phyloP scores from a whole-genome alignment of 2,113 vertebrate genomes.

The Haliaeetus leucogaster region DNA sequence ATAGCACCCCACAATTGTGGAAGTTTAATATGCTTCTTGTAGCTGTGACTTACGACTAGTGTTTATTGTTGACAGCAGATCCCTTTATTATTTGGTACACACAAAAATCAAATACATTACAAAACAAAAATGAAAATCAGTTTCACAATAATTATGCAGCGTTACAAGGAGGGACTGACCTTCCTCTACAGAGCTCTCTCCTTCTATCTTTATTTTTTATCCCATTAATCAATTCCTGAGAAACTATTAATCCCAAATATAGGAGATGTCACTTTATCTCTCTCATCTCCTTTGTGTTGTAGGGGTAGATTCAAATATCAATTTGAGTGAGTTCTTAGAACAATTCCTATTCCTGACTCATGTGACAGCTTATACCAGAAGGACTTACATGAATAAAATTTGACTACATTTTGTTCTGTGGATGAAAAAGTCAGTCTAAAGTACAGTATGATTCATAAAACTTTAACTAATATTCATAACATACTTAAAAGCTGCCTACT shows the following conservation, averaged over 20 bases:
- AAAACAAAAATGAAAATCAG: neutral
- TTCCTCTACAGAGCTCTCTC: neutral
- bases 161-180: neutral
- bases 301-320: neutral
- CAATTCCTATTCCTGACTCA: neutral
- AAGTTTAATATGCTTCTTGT: neutral
- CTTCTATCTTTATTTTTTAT: neutral
- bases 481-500: neutral
- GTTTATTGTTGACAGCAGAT: neutral
- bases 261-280: neutral
- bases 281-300: neutral
- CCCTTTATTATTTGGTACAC: neutral
- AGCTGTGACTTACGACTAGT: neutral
- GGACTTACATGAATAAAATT: neutral
- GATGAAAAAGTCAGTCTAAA: neutral
- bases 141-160: neutral
- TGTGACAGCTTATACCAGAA: neutral
- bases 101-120: neutral
- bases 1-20: neutral
- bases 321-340: neutral
- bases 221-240: neutral
- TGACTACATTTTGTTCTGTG: neutral
- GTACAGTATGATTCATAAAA: slow-evolving; percentile 1
- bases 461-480: neutral
- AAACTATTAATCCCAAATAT: neutral